Percentiles rank a stretch among this genome's conserved stretches.
phyloP scores from a whole-genome alignment of 2,888 invertebrate genomes.

The Hypercompe scribonia region DNA sequence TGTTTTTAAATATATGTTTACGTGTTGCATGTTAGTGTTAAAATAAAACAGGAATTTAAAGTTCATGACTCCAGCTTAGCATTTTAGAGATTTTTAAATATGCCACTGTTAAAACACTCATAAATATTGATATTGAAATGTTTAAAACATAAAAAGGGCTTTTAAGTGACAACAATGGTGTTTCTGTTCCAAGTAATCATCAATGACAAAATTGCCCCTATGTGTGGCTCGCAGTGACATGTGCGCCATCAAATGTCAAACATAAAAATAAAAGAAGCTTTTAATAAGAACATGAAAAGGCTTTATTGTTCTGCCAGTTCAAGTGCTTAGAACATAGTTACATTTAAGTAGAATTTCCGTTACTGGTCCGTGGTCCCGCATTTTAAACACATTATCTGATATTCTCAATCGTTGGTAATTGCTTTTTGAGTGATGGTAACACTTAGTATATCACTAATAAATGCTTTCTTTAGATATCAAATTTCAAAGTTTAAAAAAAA shows the following conservation, averaged over 20 bases:
- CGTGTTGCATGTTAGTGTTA: not conserved
- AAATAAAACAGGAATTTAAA: not conserved
- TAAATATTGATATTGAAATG: not conserved
- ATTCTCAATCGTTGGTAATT: conserved; percentile 35
- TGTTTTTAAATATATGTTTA: not conserved
- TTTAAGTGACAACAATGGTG: conserved; percentile 29
- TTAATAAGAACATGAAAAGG: conserved; percentile 51
- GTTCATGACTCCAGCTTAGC: not conserved
- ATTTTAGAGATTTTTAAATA: not conserved
- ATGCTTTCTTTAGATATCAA: not conserved
- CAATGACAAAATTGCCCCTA: conserved; percentile 23
- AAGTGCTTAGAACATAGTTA: conserved; percentile 25
- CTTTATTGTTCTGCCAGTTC: conserved; percentile 49
- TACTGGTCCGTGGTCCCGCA: conserved; percentile 37
- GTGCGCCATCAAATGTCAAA: conserved; percentile 39
- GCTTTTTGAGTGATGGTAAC: conserved; percentile 24
- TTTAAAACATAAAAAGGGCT: conserved; percentile 13
- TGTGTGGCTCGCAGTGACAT: conserved; percentile 23
- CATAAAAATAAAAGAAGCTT: conserved; percentile 50
- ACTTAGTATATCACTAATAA: conserved; percentile 24
- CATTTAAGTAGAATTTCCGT: conserved; percentile 40
- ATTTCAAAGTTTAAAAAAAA: not conserved
- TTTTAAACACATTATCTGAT: conserved; percentile 31
- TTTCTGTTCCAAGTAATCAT: conserved; percentile 25
- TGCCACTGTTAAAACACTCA: not conserved